Evolutionary conservation across 2,888 invertebrate genomes (phyloP), one percentile per base, ranked within the genome.

Genomic region (Pristionchus exspectatus): DNA sequence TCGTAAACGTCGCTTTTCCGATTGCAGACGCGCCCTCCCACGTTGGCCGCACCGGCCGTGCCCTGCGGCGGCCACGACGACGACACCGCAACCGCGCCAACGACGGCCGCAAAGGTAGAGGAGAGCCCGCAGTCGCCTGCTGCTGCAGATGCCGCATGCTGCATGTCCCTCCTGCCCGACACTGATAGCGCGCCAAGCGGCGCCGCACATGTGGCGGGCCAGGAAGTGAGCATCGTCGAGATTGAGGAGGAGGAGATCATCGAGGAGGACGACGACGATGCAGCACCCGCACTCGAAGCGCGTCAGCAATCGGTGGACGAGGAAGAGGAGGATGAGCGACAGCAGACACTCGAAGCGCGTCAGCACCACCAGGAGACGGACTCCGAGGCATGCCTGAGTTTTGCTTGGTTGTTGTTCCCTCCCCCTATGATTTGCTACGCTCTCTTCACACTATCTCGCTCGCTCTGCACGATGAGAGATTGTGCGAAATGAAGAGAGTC

Each of bases 221-320:
- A 54, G 56, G 84, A 85, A 5, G 59, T 59, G 33, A 38, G 2
- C 33, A 87, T 87, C 44, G 69, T 87, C 66, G 87, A 87, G 87
- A 87, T 87, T 69, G 87, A 87, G 27, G 87, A 87, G 87, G 87
- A 87, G 50, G 87, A 69, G 87, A 69, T 87, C 30, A 69, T 69
- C 33, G 87, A 87, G 50, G 54, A 69, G 66, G 85, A 33, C 16
- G 85, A 69, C 44, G 85, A 33, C 5, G 85, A 59, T 14, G 56
- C 30, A 0, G 59, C 59, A 5, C 56, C 63, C 18, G 59, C 59
- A 21, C 56, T 38, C 18, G 59, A 56, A 59, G 33, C 27, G 50
- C 81, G 81, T 12, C 81, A 81, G 81, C 81, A 81, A n/a, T 38
- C 84, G 84, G 27, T 59, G 69, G 27, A 27, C 33, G 86, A 86